Evolutionary conservation across 2,888 invertebrate species (phyloP).

Genomic region (Tromatobia lineatoria): DNA sequence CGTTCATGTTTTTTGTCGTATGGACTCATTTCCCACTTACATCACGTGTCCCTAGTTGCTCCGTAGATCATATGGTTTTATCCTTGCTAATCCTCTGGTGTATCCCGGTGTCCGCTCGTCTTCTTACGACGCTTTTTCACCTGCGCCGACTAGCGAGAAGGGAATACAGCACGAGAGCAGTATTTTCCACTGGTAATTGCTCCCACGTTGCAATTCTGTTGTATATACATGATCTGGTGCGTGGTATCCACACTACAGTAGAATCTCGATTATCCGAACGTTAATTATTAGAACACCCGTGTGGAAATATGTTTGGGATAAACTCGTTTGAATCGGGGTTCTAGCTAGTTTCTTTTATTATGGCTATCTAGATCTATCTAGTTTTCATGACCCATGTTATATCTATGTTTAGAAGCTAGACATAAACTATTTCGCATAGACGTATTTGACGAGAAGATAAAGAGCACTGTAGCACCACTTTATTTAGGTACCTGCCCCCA

Average conservation of each 20-base stretch:
- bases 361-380: no score
- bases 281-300: no score
- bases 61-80: not conserved
- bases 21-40: constrained; percentile 11
- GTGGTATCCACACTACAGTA: not conserved
- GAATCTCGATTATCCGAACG: no score
- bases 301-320: no score
- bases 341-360: no score
- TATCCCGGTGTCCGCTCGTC: constrained; percentile 3
- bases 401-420: no score
- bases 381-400: no score
- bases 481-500: no score
- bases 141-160: constrained; percentile 17
- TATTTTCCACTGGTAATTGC: constrained; percentile 28
- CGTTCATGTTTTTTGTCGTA: constrained; percentile 5
- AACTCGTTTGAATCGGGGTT: no score
- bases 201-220: constrained; percentile 25
- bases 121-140: constrained; percentile 21
- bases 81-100: not conserved
- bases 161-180: constrained; percentile 26
- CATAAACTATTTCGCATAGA: no score
- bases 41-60: not conserved
- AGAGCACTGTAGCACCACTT: no score
- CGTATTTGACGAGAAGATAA: no score
- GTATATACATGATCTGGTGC: not conserved